Evolutionary conservation across 2,113 vertebrate genomes (phyloP), one percentile per base, ranked within the genome.

Genomic region (Anguilla japonica): DNA sequence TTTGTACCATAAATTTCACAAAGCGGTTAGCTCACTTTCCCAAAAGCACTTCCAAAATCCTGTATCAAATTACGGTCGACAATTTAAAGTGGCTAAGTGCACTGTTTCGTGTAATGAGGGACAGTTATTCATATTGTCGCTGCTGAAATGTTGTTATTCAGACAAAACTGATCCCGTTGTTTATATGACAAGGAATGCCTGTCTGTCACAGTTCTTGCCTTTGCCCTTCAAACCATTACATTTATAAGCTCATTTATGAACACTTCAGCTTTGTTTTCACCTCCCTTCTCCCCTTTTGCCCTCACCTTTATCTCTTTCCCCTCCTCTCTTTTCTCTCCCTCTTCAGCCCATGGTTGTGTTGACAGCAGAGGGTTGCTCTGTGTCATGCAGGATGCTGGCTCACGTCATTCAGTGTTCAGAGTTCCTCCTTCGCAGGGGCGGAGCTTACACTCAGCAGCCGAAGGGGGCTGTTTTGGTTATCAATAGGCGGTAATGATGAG

Each of bases 321-420:
- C 71, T 11, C 40, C 29, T 41, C n/a, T 57, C 81, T 5, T 53
- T 26, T 46, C 6, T 29, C 46, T 83, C 20, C 43, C 50, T 26
- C 2, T 40, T n/a, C 43, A 50, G 81, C 15, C 34, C 71, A 9
- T 41, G 15, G 0, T 39, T 46, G 39, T 83, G 87, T 88, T 93
- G 91, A 91, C 88, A 89, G 86, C 83, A 89, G 84, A 0, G 46
- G 89, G 90, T 80, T 88, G 78, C 80, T 5, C 43, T 85, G 87
- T 90, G 85, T 87, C 87, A 91, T 87, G 89, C 88, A 84, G 89
- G 90, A 80, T 79, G 0, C 53, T 18, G 81, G 87, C 89, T 75
- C 81, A 88, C 84, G 85, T 83, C 85, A 80, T 87, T 63, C 83
- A 86, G 9, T 75, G 2, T 75, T 63, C 83, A 86, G 9, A 34